These are phyloP conservation scores for Tethea ocularis DNA, from an alignment of 2,888 invertebrate genomes.

Conservation along the genomic window DNA sequence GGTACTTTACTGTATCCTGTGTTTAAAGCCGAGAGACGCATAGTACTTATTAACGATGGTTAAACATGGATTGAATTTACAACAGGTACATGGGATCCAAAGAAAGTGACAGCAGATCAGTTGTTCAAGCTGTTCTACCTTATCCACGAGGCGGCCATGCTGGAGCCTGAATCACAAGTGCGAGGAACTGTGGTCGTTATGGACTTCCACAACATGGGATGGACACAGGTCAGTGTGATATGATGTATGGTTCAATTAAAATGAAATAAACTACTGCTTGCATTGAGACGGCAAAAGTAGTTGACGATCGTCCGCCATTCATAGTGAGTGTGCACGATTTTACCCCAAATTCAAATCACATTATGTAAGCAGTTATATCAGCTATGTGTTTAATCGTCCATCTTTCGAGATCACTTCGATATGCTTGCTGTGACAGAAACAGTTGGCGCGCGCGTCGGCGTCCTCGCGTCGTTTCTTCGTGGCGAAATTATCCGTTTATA, in stretches of 20 bases:
- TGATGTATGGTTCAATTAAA: background rate
- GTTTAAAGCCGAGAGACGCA: no score
- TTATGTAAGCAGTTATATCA: background rate
- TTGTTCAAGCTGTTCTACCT: constrained; percentile 91
- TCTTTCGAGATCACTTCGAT: background rate
- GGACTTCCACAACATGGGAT: constrained; percentile 91
- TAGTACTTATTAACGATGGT: background rate
- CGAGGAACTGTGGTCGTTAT: constrained; percentile 91
- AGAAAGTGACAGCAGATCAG: constrained; percentile 88
- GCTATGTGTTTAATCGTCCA: background rate
- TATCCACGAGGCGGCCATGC: constrained; percentile 89
- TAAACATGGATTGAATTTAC: background rate
- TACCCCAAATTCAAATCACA: background rate
- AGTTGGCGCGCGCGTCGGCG: no score
- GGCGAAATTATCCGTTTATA: background rate
- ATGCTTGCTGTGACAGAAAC: constrained; percentile 4
- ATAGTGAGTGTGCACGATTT: background rate
- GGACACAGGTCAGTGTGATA: constrained; percentile 85
- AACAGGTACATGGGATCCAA: constrained; percentile 89
- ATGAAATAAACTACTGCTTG: background rate
- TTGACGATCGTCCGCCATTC: background rate
- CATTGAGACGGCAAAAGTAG: background rate
- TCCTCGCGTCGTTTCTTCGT: constrained; percentile 1
- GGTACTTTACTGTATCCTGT: no score
- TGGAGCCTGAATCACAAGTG: constrained; percentile 89